These are phyloP conservation scores for Enteromius anoplus DNA, from an alignment of 2,797 vertebrate species.

Conservation along the genomic window DNA sequence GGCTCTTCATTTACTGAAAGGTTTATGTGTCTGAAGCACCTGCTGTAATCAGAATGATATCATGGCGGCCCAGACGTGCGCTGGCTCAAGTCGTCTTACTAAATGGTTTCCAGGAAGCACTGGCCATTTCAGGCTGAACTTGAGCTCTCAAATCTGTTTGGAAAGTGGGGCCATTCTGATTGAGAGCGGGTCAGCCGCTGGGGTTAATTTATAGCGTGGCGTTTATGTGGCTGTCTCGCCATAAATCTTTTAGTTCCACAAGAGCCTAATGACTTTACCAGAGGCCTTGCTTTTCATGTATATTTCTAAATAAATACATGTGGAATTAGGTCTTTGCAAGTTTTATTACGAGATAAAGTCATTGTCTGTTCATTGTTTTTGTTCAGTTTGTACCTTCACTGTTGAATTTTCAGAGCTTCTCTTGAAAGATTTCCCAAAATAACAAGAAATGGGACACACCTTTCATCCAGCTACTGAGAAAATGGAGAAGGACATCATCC, in stretches of 20 bases:
- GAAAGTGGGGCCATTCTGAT: constrained; percentile 47
- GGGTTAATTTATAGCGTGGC: constrained; percentile 63
- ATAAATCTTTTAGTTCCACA: constrained; percentile 62
- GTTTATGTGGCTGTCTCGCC: constrained; percentile 57
- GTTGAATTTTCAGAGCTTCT: constrained; percentile 26
- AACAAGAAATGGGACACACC: not conserved
- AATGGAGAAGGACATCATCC: not conserved
- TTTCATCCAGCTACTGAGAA: constrained; percentile 19
- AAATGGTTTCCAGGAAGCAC: constrained; percentile 23
- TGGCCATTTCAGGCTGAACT: constrained; percentile 34
- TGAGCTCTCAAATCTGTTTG: constrained; percentile 54
- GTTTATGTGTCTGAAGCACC: constrained; percentile 35
- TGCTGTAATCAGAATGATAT: constrained; percentile 15
- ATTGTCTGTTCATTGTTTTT: constrained; percentile 42
- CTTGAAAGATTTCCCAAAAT: not conserved
- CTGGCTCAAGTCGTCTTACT: constrained; percentile 26
- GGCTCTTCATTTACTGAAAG: constrained; percentile 8
- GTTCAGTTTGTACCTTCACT: constrained; percentile 10
- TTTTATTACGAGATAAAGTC: constrained; percentile 53
- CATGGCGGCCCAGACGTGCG: constrained; percentile 8
- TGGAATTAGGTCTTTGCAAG: constrained; percentile 30
- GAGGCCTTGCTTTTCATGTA: constrained; percentile 51
- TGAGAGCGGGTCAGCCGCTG: constrained; percentile 35
- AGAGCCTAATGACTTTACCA: constrained; percentile 62
- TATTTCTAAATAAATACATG: constrained; percentile 45